Percentiles rank a stretch among this genome's conserved stretches.
phyloP scores from a whole-genome alignment of 2,113 vertebrate species.

The Muntiacus muntjak region DNA sequence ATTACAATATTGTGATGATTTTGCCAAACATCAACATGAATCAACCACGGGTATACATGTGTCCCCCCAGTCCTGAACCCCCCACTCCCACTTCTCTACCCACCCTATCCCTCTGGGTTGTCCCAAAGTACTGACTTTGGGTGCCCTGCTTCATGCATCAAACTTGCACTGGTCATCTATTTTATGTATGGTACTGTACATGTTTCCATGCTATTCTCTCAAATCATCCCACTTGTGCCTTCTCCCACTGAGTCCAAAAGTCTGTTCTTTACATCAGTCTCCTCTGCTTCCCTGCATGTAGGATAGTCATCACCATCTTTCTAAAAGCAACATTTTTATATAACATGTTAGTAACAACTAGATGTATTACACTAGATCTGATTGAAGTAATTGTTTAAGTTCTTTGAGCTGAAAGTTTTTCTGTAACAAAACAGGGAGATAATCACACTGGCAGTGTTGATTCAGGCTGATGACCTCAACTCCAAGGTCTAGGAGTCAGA shows the following conservation, averaged over 20 bases:
- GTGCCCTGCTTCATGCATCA: too few relatives aligned
- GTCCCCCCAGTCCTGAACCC: not conserved
- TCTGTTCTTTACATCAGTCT: too few relatives aligned
- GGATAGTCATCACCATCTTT: too few relatives aligned
- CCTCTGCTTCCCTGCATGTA: too few relatives aligned
- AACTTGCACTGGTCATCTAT: too few relatives aligned
- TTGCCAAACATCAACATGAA: not conserved
- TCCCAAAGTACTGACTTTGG: too few relatives aligned
- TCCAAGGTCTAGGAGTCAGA: not conserved
- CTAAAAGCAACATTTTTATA: not conserved
- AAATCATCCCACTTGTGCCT: too few relatives aligned
- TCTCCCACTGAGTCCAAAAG: too few relatives aligned
- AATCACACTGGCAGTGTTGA: not conserved
- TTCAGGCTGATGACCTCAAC: not conserved
- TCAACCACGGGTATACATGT: rapidly evolving
- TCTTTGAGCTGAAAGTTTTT: not conserved
- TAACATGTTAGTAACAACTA: not conserved
- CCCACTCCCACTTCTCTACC: too few relatives aligned
- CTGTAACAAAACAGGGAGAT: not conserved
- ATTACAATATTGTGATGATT: not conserved
- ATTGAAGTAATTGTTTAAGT: not conserved
- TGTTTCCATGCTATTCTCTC: too few relatives aligned
- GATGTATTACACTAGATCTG: not conserved
- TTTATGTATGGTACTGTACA: too few relatives aligned
- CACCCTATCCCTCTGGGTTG: too few relatives aligned